phyloP scores from a whole-genome alignment of 1,140 invertebrate species.

The Cherax quadricarinatus region DNA sequence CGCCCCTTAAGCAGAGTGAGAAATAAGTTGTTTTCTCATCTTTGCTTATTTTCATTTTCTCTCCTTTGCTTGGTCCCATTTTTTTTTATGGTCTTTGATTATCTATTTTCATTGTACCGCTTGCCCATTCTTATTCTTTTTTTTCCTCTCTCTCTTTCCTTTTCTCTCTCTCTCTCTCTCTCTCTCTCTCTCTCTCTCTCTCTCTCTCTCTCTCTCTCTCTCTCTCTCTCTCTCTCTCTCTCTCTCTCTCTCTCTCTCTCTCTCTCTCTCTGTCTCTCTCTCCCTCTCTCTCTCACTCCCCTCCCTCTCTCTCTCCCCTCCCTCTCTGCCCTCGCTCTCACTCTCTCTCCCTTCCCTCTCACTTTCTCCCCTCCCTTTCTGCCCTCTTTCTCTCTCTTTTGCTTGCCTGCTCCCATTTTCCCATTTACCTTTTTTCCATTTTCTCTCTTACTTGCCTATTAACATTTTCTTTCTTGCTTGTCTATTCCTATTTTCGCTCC shows the following conservation, averaged over 20 bases:
- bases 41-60: background rate
- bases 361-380: background rate
- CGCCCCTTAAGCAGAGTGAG: no score
- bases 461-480: background rate
- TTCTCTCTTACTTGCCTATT: conserved; percentile 2
- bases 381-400: background rate
- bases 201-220: background rate
- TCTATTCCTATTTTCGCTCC: no score
- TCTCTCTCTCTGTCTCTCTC: background rate
- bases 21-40: background rate
- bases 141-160: no score
- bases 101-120: background rate
- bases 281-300: background rate
- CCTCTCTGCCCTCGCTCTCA: background rate
- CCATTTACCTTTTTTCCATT: background rate
- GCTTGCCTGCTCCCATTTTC: background rate
- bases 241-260: background rate
- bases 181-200: background rate
- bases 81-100: no score
- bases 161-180: background rate
- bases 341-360: background rate
- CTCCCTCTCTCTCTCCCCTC: background rate
- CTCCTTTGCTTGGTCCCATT: background rate
- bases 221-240: background rate
- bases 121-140: no score